Evolutionary conservation across 2,113 vertebrate species (phyloP), one percentile per base, ranked within the genome.

Genomic region (Ameiurus melas): DNA sequence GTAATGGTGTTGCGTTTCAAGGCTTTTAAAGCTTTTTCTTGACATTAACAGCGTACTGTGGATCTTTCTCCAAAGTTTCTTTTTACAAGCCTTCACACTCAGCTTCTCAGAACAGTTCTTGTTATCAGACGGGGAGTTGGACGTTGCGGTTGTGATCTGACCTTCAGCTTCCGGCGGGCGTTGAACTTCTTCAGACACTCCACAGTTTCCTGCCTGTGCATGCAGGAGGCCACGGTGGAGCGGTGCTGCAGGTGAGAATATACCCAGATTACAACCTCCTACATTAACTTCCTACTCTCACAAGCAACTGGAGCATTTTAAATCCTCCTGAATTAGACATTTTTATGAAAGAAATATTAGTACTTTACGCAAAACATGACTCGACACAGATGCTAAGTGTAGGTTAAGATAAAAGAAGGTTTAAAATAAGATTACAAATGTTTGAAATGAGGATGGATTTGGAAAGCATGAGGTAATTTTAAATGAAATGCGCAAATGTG

Each of bases 131-230:
- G n/a, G n/a, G n/a, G n/a, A n/a, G n/a, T n/a, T n/a, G n/a, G n/a
- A n/a, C n/a, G n/a, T 12, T 78, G 71, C n/a, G 25, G 5, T 39
- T 68, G 53, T 47, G 5, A 81, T 68, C 86, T 53, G 70, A 91
- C 90, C 88, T 91, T 91, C 33, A 91, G 88, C 84, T 91, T 91
- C 43, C 90, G 89, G 47, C 90, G 85, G 16, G 86, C 90, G 7
- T 91, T 91, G 88, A 91, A 91, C 86, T 91, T 91, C 88, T 91
- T 91, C 90, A 91, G 82, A 36, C 90, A 91, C 77, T 91, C 90
- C 53, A 91, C 90, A 14, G 90, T 91, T 86, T 91, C 90, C 84
- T 91, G 90, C 73, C 90, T 83, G 81, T 91, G 90, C 90, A 91
- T 91, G 84, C 90, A 91, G 84, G 90, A 91, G 16, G 90, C 90